Conservation (phyloP, 2,888 invertebrate genomes). For the Lasioglossum oenotherae region DNA sequence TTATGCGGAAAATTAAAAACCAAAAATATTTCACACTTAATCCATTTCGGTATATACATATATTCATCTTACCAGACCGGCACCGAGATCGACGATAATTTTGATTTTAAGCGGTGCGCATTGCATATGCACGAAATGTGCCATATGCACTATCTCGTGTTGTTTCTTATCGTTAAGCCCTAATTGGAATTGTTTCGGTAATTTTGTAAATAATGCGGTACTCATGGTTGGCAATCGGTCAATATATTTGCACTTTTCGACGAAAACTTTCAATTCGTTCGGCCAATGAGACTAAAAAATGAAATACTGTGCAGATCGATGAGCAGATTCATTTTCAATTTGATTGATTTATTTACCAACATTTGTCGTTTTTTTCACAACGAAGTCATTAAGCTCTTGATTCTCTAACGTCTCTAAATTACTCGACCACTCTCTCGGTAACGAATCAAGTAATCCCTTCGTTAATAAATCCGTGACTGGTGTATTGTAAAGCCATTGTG, state of each 20-base stretch:
- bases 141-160: constrained; percentile 89
- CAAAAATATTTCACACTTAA: constrained; percentile 9
- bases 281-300: constrained; percentile 78
- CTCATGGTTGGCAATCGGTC: constrained; percentile 76
- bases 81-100: constrained; percentile 90
- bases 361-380: constrained; percentile 71
- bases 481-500: constrained; percentile 88
- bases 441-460: constrained; percentile 85
- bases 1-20: neutral
- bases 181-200: constrained; percentile 79
- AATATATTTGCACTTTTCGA: constrained; percentile 76
- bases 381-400: constrained; percentile 85
- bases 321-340: neutral
- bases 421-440: constrained; percentile 86
- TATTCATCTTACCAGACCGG: constrained; percentile 88
- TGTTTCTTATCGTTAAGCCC: constrained; percentile 88
- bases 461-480: constrained; percentile 89
- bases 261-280: constrained; percentile 82
- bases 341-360: constrained; percentile 61
- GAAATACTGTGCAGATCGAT: neutral
- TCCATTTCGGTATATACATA: constrained; percentile 11
- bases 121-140: constrained; percentile 85
- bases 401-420: constrained; percentile 83
- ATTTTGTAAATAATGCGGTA: constrained; percentile 39
- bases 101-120: constrained; percentile 85